Base-by-base conservation (phyloP, 2,113 vertebrate species). In the Anseranas semipalmata region DNA sequence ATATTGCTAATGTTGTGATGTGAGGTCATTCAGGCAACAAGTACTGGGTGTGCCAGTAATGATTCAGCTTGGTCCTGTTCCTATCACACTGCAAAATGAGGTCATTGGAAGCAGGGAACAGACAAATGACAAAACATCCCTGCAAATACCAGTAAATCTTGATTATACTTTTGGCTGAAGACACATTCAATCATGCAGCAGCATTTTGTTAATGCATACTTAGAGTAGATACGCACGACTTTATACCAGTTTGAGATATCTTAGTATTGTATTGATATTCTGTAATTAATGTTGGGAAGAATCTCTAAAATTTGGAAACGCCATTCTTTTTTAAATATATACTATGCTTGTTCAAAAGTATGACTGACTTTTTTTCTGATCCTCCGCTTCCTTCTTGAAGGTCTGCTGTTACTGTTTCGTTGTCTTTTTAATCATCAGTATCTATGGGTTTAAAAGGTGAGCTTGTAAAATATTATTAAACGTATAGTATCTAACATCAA, bases 291-390 rank as follows among this genome's bases (percentile, higher is more conserved):
- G 4, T 41, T 62, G 79, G 45, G 45, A 53, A 68, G 48, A 48
- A 18, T 33, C 9, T 80, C 37, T 76, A 68, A 79, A 75, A 73
- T 65, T n/a, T 80, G 10, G 21, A 77, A 75, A 53, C 2, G 25
- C 6, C 8, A 2, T 63, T 53, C 8, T 50, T 85, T 90, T 59
- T 48, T 16, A 66, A n/a, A 50, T 39, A 21, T 11, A 5, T 21
- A 19, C 2, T 27, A 22, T 52, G 8, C n/a, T 43, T 50, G 11
- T 58, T 53, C 46, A 48, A 56, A 81, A 55, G 9, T 28, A 28
- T 0, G 0, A 17, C 1, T 60, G 14, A 32, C 2, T 5, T 50
- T 65, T 68, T 75, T 83, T 37, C 24, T 53, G 24, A 63, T 58
- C 9, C 5, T 43, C 1, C n/a, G 75, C 67, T 72, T 92, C 27